These are phyloP conservation scores for Ectropis crepuscularia DNA, from an alignment of 2,888 invertebrate genomes.

Conservation along the genomic window DNA sequence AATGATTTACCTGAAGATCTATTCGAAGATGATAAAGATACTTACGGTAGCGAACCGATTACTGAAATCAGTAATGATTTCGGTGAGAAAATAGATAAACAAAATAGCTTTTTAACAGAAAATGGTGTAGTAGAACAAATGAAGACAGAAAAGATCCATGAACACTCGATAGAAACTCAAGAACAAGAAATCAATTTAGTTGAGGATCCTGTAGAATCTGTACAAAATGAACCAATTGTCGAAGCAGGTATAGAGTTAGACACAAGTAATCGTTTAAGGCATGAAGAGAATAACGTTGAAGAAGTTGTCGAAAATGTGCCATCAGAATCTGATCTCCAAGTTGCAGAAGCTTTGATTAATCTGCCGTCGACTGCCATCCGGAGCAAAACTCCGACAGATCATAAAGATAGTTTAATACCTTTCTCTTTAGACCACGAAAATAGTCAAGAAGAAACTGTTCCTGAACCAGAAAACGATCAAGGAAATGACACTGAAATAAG, in stretches of 20 bases:
- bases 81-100: constrained; percentile 8
- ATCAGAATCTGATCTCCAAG: constrained; percentile 79
- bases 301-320: constrained; percentile 59
- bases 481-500: constrained; percentile 24
- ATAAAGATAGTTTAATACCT: constrained; percentile 45
- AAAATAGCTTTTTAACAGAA: constrained; percentile 14
- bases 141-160: constrained; percentile 22
- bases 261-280: constrained; percentile 9
- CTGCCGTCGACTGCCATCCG: constrained; percentile 73
- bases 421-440: constrained; percentile 33
- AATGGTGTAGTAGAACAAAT: constrained; percentile 22
- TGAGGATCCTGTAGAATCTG: constrained; percentile 40
- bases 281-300: constrained; percentile 22
- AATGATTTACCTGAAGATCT: constrained; percentile 77
- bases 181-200: constrained; percentile 32
- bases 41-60: constrained; percentile 11
- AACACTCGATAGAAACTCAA: constrained; percentile 11
- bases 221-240: constrained; percentile 36
- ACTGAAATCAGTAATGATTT: constrained; percentile 12
- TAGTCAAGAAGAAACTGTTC: constrained; percentile 48
- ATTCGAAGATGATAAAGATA: constrained; percentile 73
- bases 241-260: constrained; percentile 23
- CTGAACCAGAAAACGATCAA: constrained; percentile 37
- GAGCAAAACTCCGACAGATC: constrained; percentile 56
- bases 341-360: constrained; percentile 79